Base-by-base conservation (phyloP, 1,140 invertebrate species). In the Reticulitermes speratus region DNA sequence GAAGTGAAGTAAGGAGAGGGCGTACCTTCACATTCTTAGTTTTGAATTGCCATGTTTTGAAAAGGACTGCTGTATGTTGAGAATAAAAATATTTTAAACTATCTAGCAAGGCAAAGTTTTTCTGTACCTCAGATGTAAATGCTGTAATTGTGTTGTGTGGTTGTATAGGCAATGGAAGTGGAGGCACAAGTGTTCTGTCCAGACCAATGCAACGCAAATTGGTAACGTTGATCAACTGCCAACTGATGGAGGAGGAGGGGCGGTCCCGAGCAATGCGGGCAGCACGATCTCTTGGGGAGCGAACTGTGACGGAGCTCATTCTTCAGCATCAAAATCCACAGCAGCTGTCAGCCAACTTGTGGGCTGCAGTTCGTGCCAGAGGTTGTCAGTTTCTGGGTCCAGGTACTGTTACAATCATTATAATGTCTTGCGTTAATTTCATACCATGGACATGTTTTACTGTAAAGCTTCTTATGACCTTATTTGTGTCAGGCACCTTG, bases 371-470 rank as follows among this genome's bases (percentile, higher is more conserved):
- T 8, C 91, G 99, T 87, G 97, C 97, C 7, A 93, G 98, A 86
- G 98, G 99, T 55, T 99, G 99, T 91, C 99, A 99, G 91, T 99
- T 99, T 92, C 94, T 99, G 25, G 99, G 99, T n/a, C 98, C 98
- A 88, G 95, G 95, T 95, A 91, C 88, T 52, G 75, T n/a, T 44
- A 87, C 88, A 87, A 82, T 87, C 85, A 84, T 84, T 44, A 12
- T 55, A 55, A 21, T 55, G 5, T 55, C 52, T 55, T 55, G 52
- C 5, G 2, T 16, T 55, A 19, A 19, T 55, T 5, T 48, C 19
- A 21, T 55, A 5, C 52, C 52, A 55, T 55, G 52, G 52, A 21
- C 52, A 55, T 55, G 14, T 21, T 16, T 48, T 55, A 19, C 52
- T 55, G 14, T 55, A 55, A 21, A 19, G 52, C 14, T 55, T 55